Evolutionary conservation across 2,797 vertebrate species (phyloP).

Genomic region (Gephyroberyx darwinii): DNA sequence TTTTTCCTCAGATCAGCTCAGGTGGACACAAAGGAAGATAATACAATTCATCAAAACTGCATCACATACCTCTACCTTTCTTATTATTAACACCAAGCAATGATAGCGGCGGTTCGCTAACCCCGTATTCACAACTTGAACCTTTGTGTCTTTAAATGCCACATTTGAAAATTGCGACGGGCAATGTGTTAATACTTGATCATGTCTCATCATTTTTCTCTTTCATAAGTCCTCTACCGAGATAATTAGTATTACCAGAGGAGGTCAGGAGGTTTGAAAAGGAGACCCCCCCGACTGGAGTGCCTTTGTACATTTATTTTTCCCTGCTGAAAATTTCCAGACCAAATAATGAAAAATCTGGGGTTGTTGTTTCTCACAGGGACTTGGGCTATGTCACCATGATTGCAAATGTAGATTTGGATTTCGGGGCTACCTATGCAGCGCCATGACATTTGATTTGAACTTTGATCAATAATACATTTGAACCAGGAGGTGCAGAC

Average conservation of each 20-base stretch:
- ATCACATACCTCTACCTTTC: conserved; percentile 42
- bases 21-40: conserved; percentile 39
- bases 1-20: conserved; percentile 36
- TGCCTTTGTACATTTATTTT: not conserved
- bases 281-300: not conserved
- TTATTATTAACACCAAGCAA: conserved; percentile 50
- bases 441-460: conserved; percentile 24
- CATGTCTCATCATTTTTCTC: conserved; percentile 19
- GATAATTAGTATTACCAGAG: conserved; percentile 2
- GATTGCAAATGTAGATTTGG: not conserved
- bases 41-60: conserved; percentile 55
- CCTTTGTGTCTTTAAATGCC: conserved; percentile 40
- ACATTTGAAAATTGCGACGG: conserved; percentile 34
- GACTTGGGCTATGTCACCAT: not conserved
- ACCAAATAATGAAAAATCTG: too few relatives aligned
- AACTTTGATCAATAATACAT: conserved; percentile 46
- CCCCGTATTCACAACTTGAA: conserved; percentile 26
- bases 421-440: not conserved
- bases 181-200: conserved; percentile 53
- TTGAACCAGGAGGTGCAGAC: conserved; percentile 26
- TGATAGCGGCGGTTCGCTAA: conserved; percentile 48
- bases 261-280: not conserved
- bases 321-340: not conserved
- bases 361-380: not conserved
- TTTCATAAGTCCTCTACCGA: not conserved